Evolutionary conservation across 2,113 vertebrate species (phyloP), one percentile per base, ranked within the genome.

Genomic region (Hyaena hyaena): DNA sequence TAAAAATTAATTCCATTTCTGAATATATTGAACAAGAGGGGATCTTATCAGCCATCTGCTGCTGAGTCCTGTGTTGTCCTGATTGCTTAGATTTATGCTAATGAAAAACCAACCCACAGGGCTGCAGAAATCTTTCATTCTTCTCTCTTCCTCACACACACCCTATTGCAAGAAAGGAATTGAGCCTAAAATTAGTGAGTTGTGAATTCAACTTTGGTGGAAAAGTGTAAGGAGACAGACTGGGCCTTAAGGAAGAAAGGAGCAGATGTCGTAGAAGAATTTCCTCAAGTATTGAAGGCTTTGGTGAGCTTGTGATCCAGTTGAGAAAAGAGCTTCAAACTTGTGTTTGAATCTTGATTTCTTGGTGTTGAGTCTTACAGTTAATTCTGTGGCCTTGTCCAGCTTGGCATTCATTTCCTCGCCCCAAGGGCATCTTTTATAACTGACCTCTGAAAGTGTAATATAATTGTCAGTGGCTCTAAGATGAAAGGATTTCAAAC

Each of bases 1-100:
- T 96, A 98, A 94, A 97, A 95, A 97, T 98, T 91, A 93, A 95
- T 95, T 94, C 66, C 61, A 79, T 55, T 93, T 86, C 89, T 97
- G 53, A 97, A 93, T 97, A 93, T 61, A 76, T 63, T 95, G 65
- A 90, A 85, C 43, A 96, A 95, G 69, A 90, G 15, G 31, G 39
- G 48, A 90, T 85, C 61, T 95, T 93, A 88, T 53, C 84, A 95
- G 53, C 90, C 88, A 97, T 95, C 91, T 98, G 88, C 85, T 93
- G 31, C 63, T 24, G 50, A 86, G 53, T 85, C 43, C 53, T 88
- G 77, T 95, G 95, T 96, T 90, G 50, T 95, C 85, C 55, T 48
- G 53, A 66, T 86, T 96, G 92, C 76, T 88, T 94, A 79, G 23
- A 77, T 94, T 94, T 93, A 93, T 91, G 90, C 39, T 91, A 94